Conservation (phyloP, 2,113 vertebrate species). For the Anthoscopus minutus region DNA sequence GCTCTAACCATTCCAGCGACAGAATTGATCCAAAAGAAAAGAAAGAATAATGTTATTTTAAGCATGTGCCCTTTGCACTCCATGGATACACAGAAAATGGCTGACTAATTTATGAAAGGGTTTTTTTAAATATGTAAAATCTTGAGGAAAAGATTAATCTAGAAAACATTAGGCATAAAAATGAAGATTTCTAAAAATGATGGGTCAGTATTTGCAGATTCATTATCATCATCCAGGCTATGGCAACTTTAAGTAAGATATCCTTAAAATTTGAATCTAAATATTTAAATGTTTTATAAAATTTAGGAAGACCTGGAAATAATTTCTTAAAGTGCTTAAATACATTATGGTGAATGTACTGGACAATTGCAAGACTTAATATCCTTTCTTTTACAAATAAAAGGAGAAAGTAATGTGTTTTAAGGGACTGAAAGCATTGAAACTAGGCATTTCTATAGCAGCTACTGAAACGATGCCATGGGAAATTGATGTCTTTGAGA, state of each 20-base stretch:
- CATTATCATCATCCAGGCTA: neutral
- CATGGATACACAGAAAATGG: neutral
- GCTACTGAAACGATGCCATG: slow-evolving; percentile 8
- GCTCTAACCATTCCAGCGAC: slow-evolving; percentile 2
- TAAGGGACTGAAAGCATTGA: neutral
- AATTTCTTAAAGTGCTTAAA: neutral
- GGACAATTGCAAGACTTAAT: neutral
- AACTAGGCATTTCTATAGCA: neutral
- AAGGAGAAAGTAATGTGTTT: neutral
- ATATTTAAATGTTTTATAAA: neutral
- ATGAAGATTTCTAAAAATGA: neutral
- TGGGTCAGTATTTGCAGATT: neutral
- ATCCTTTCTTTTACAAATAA: neutral
- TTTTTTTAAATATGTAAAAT: slow-evolving; percentile 5
- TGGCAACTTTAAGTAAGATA: neutral
- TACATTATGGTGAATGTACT: neutral
- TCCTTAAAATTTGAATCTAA: neutral
- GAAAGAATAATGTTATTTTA: slow-evolving; percentile 5
- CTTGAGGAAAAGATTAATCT: neutral
- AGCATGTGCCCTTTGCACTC: neutral
- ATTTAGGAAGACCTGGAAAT: neutral
- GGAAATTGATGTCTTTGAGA: slow-evolving; percentile 7
- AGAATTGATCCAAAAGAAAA: neutral
- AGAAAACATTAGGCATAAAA: neutral
- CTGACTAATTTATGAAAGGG: neutral